Evolutionary conservation across 2,113 vertebrate species (phyloP).

Genomic region (Cavia aperea): DNA sequence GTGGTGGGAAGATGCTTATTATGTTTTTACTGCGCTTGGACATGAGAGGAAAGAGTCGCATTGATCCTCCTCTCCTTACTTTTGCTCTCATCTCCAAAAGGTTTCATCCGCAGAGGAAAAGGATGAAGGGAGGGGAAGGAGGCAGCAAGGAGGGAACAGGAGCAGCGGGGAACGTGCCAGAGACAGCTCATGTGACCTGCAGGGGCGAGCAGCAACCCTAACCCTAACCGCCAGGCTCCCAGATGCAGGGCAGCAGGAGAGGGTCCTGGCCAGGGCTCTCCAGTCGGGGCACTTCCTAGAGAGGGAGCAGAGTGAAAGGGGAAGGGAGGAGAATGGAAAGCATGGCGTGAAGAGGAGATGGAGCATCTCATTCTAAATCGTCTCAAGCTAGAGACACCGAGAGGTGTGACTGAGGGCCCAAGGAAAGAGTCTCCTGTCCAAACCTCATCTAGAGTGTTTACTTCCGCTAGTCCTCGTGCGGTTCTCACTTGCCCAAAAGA

Average conservation of each 20-base stretch:
- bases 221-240: neutral
- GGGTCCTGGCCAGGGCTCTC: too few relatives aligned
- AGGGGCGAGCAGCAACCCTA: neutral
- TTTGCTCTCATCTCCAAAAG: too few relatives aligned
- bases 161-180: neutral
- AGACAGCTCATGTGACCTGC: neutral
- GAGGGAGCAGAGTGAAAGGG: neutral
- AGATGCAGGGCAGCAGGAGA: neutral
- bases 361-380: neutral
- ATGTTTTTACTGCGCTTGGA: constrained; percentile 3
- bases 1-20: constrained; percentile 19
- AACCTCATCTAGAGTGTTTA: neutral
- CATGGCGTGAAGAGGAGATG: neutral
- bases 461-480: neutral
- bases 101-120: neutral
- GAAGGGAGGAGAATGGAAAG: neutral
- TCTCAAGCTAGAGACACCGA: neutral
- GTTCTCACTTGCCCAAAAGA: neutral
- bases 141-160: neutral
- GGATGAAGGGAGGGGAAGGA: neutral
- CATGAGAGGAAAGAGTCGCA: neutral
- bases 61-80: neutral
- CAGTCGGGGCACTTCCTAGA: neutral
- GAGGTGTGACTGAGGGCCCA: accelerated
- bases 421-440: accelerated